Base-by-base conservation (phyloP, 2,888 invertebrate genomes). In the Drosophila vallismaia region DNA sequence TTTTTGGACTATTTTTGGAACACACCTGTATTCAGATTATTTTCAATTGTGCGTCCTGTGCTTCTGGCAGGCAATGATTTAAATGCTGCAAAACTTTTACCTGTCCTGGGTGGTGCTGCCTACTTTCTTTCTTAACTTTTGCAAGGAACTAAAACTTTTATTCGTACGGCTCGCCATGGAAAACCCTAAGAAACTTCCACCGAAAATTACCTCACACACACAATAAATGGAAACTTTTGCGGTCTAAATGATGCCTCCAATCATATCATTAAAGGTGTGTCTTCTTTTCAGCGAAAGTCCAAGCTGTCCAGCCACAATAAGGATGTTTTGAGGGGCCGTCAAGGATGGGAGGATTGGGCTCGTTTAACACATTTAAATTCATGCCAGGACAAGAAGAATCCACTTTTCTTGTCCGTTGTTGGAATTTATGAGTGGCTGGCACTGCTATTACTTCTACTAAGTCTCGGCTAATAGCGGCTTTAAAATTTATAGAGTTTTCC, bases 311-410 rank as follows among this genome's bases (percentile, higher is more conserved):
- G 50, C 26, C 49, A 48, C 52, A 40, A 10, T 3, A 24, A 8
- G 28, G 26, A 52, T 46, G 46, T 29, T 10, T 46, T 12, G 24
- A 12, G 12, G 38, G 42, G 9, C 24, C 3, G 24, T 5, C 12
- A 19, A 24, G 9, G 33, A 49, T 10, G 40, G 36, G 36, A n/a
- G 36, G 36, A n/a, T n/a, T 36, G 36, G 36, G 52, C 62, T 67
- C 87, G 64, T 86, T 77, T 84, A 78, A 84, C 87, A 82, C 70
- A 86, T 82, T 84, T 84, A 77, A 86, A 84, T 82, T 82, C 87
- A 84, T 76, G 80, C 77, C 78, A 76, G 45, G 50, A 71, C 71
- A 44, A 24, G 10, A 38, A 14, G 70, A 59, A 70, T 59, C 71
- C 54, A 70, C 69, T 70, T 69, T 36, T 45, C 57, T 44, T 33